Evolutionary conservation across 2,113 vertebrate species (phyloP).

Genomic region (Thamnophis sirtalis): DNA sequence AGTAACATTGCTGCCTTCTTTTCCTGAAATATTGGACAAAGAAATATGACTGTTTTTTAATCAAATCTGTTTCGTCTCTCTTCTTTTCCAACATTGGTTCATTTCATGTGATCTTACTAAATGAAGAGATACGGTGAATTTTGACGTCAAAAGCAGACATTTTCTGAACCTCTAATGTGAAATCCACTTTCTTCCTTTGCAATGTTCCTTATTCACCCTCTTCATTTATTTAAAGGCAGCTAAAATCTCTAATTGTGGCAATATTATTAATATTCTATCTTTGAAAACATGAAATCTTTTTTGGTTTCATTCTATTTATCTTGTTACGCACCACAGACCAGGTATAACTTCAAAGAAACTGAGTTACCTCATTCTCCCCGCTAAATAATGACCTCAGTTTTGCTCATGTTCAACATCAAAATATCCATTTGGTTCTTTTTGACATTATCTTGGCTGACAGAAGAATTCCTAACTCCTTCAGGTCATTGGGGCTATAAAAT

Average conservation of each 20-base stretch:
- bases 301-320: background rate
- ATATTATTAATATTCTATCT: rapidly evolving
- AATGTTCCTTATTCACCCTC: background rate
- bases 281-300: background rate
- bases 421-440: slow-evolving; percentile 27
- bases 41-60: background rate
- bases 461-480: slow-evolving; percentile 8
- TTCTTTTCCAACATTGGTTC: background rate
- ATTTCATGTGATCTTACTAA: background rate
- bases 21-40: background rate
- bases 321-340: background rate
- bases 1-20: background rate
- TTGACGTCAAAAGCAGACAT: background rate
- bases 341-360: background rate
- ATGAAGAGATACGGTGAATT: background rate
- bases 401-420: slow-evolving; percentile 7
- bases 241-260: background rate
- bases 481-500: slow-evolving; percentile 38
- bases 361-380: slow-evolving; percentile 7
- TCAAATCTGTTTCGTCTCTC: background rate
- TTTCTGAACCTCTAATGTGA: background rate
- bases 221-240: background rate
- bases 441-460: slow-evolving; percentile 22
- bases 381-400: slow-evolving; percentile 14
- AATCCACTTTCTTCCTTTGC: background rate